Conservation (phyloP, 2,888 invertebrate species). For the Phoenoteleia sp. region DNA sequence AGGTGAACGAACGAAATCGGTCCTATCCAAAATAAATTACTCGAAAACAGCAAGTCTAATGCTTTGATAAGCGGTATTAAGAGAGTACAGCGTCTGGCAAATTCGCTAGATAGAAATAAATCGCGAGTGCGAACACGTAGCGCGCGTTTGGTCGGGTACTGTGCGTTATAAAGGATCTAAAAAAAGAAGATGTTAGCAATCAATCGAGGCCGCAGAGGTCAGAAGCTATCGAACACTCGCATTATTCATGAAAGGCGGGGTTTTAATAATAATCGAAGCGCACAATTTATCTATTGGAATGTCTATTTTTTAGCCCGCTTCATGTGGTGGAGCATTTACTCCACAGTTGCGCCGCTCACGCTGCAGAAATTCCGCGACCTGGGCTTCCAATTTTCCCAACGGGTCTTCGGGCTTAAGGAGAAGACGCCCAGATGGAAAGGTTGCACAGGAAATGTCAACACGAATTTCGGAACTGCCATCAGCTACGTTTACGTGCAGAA, state of each 20-base stretch:
- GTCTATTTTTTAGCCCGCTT: constrained; percentile 88
- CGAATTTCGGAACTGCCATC: constrained; percentile 90
- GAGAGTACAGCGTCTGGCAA: constrained; percentile 27
- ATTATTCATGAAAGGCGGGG: constrained; percentile 60
- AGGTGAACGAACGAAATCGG: no score
- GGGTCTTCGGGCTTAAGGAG: constrained; percentile 89
- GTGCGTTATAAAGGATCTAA: constrained; percentile 51
- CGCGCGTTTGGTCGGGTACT: no score
- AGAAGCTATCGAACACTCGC: constrained; percentile 72
- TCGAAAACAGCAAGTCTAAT: no score
- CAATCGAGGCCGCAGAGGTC: constrained; percentile 75
- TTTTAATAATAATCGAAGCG: constrained; percentile 44
- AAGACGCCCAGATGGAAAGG: constrained; percentile 90
- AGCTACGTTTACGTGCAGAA: constrained; percentile 89
- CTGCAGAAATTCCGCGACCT: constrained; percentile 88
- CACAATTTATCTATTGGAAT: constrained; percentile 52
- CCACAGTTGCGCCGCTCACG: constrained; percentile 89
- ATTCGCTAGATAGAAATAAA: constrained; percentile 35
- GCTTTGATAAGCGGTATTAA: no score
- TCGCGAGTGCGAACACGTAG: background rate
- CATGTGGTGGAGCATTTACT: constrained; percentile 91
- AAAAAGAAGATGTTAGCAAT: constrained; percentile 68
- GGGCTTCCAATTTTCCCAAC: constrained; percentile 90
- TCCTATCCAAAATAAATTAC: no score
- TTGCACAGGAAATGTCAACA: constrained; percentile 89